Percentiles rank a stretch among this genome's conserved stretches.
Evolutionary conservation across 2,797 vertebrate species (phyloP).

Genomic region (Neomorphus geoffroyi): DNA sequence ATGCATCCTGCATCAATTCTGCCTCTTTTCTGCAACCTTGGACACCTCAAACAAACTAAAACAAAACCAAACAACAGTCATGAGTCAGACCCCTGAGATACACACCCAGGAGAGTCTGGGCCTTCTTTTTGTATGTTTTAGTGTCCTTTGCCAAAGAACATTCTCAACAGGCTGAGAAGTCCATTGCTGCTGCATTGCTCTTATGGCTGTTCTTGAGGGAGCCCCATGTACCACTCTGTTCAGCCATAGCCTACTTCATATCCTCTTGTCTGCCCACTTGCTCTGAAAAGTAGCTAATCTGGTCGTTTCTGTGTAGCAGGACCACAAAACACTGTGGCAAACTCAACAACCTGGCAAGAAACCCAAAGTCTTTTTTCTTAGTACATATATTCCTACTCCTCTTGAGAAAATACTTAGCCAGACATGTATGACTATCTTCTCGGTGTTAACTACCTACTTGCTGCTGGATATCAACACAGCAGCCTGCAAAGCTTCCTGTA

Average conservation of each 20-base stretch:
- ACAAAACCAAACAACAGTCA: background rate
- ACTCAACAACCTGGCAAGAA: background rate
- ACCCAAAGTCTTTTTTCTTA: background rate
- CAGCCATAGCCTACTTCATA: background rate
- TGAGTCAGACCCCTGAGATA: background rate
- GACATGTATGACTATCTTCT: background rate
- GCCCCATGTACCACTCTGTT: background rate
- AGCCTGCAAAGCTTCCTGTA: background rate
- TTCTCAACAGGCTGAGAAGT: background rate
- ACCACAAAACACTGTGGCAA: background rate
- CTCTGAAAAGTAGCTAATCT: background rate
- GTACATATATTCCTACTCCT: background rate
- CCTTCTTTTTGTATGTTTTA: background rate
- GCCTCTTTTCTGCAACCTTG: background rate
- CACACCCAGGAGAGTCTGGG: background rate
- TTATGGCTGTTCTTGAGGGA: background rate
- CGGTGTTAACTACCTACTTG: background rate
- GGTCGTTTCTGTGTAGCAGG: background rate
- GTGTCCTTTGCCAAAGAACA: background rate
- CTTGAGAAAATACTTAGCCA: background rate
- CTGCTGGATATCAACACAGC: background rate
- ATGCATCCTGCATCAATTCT: background rate
- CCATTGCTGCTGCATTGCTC: background rate
- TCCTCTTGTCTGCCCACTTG: background rate
- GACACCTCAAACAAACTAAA: background rate